A percentile compares a stretch with the other conserved stretches of the same genome.
phyloP scores from a whole-genome alignment of 2,888 invertebrate species.

The Drosophila colorata region DNA sequence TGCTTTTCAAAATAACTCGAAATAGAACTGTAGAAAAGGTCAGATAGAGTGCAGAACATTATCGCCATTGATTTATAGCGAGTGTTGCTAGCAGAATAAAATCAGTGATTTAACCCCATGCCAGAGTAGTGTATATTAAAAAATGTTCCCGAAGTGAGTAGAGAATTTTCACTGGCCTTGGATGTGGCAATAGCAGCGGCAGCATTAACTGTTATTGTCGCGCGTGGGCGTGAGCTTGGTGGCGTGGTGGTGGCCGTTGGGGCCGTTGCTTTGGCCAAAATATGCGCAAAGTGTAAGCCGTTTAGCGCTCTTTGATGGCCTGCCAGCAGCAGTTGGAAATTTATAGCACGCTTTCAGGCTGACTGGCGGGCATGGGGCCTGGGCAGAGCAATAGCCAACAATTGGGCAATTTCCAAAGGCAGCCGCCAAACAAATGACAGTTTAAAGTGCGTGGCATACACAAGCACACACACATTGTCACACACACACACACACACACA shows the following conservation, averaged over 20 bases:
- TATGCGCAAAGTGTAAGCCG: constrained; percentile 69
- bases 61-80: constrained; percentile 2
- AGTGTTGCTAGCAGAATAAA: background rate
- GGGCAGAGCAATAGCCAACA: constrained; percentile 34
- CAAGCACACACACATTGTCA: background rate
- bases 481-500: constrained; percentile 2
- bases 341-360: constrained; percentile 66
- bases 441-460: constrained; percentile 66
- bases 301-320: constrained; percentile 75
- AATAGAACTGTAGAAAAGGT: background rate
- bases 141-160: constrained; percentile 13
- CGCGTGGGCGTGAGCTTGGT: constrained; percentile 29
- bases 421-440: constrained; percentile 69
- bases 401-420: constrained; percentile 73
- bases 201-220: constrained; percentile 71
- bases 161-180: constrained; percentile 51
- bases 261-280: constrained; percentile 36
- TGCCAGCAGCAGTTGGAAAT: constrained; percentile 59
- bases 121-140: constrained; percentile 23
- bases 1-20: background rate
- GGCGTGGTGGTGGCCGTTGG: constrained; percentile 15
- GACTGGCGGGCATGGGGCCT: constrained; percentile 9
- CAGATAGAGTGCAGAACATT: background rate
- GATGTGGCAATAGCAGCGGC: constrained; percentile 35
- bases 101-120: background rate